Evolutionary conservation across 2,888 invertebrate species (phyloP).

Genomic region (Eupithecia subumbrata): DNA sequence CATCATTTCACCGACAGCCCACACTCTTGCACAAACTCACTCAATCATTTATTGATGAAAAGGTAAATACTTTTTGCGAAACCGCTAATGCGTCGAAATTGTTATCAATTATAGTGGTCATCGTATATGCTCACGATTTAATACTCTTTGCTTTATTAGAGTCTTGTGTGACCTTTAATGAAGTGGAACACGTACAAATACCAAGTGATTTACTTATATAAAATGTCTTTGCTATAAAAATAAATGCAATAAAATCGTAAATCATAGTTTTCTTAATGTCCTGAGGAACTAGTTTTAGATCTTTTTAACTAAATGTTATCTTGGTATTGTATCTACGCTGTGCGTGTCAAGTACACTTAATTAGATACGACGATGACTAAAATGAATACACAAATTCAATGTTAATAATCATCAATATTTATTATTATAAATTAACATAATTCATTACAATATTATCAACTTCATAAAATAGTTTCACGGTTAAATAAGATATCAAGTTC

Average conservation of each 20-base stretch:
- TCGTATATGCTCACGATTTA: no score
- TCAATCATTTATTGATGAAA: background rate
- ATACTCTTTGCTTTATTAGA: background rate
- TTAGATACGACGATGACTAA: background rate
- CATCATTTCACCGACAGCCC: background rate
- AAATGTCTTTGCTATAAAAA: background rate
- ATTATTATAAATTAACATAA: slow-evolving; percentile 76
- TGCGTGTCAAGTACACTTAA: background rate
- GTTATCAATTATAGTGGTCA: background rate
- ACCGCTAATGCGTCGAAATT: background rate
- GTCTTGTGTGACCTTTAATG: background rate
- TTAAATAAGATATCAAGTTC: slow-evolving; percentile 65
- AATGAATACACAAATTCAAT: slow-evolving; percentile 52
- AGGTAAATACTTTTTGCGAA: background rate
- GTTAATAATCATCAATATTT: slow-evolving; percentile 70
- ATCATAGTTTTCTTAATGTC: background rate
- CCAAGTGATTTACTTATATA: background rate
- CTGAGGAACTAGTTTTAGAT: background rate
- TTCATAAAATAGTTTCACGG: slow-evolving; percentile 68
- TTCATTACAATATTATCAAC: slow-evolving; percentile 63
- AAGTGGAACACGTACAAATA: background rate
- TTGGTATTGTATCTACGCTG: background rate
- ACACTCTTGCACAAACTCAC: background rate
- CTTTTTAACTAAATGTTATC: background rate
- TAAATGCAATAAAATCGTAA: background rate